Evolutionary conservation across 2,888 invertebrate genomes (phyloP).

Genomic region (Aleiodes alternator): DNA sequence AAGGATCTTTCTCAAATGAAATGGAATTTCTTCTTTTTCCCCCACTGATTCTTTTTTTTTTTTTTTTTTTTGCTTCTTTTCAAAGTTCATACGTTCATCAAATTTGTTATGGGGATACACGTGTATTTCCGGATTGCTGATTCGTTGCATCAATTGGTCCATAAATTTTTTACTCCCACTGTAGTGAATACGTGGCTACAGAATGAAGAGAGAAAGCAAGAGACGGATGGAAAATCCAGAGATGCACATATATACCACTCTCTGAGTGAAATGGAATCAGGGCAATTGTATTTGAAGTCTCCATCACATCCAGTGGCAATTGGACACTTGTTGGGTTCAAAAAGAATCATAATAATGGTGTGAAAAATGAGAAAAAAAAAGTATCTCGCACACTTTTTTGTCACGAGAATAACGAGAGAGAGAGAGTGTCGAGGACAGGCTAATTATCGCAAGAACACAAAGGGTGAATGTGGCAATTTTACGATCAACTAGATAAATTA

Average conservation of each 20-base stretch:
- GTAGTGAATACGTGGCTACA: too few relatives aligned
- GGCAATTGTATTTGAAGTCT: conserved; percentile 30
- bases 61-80: neutral
- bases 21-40: too few relatives aligned
- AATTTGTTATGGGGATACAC: neutral
- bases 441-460: conserved; percentile 4
- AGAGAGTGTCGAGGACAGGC: conserved; percentile 1
- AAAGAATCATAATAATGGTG: neutral
- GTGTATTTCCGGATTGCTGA: conserved; percentile 1
- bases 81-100: too few relatives aligned
- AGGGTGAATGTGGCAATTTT: conserved; percentile 1
- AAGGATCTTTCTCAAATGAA: neutral
- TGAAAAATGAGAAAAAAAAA: conserved; percentile 12
- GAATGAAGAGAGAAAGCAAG: too few relatives aligned
- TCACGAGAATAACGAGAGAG: conserved; percentile 1
- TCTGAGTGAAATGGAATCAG: conserved; percentile 34
- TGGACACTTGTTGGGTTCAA: conserved; percentile 21
- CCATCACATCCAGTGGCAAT: conserved; percentile 10
- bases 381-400: neutral
- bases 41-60: neutral
- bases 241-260: neutral
- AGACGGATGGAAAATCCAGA: too few relatives aligned
- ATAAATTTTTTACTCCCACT: neutral
- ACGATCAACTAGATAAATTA: neutral
- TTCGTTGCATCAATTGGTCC: conserved; percentile 16